Percentiles rank a stretch among this genome's conserved stretches.
phyloP scores from a whole-genome alignment of 2,797 vertebrate species.

The Graptemys geographica region DNA sequence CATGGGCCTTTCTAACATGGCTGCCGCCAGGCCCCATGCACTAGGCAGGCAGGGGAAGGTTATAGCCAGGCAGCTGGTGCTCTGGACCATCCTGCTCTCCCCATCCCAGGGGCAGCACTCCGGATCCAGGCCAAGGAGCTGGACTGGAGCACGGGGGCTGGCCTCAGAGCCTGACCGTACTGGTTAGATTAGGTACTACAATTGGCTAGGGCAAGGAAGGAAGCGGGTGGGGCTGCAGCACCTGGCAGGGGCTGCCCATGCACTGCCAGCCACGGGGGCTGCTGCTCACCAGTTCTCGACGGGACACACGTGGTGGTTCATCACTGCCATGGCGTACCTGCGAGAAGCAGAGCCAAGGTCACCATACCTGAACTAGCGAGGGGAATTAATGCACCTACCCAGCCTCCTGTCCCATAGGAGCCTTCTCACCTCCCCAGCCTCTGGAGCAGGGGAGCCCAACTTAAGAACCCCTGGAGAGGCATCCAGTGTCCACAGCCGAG shows the following conservation, averaged over 20 bases:
- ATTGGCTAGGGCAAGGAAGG: not conserved
- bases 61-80: too few species aligned
- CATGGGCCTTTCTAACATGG: not conserved
- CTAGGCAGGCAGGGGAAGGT: too few species aligned
- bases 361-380: not conserved
- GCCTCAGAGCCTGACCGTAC: not conserved
- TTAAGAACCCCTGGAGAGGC: not conserved
- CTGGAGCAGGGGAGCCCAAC: not conserved
- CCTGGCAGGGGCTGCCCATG: rapidly evolving
- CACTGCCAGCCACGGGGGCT: not conserved
- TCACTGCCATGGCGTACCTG: constrained; percentile 96
- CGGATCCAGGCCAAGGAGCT: constrained; percentile 4
- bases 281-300: constrained; percentile 91
- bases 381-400: not conserved
- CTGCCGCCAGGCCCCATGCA: too few species aligned
- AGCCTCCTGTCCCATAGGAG: too few species aligned
- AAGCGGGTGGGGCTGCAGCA: rapidly evolving
- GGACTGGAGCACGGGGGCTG: constrained; percentile 26
- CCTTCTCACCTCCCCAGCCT: not conserved
- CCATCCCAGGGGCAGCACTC: not conserved
- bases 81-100: not conserved
- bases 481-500: not conserved
- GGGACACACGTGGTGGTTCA: constrained; percentile 96
- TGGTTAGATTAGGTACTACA: too few species aligned
- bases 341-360: not conserved